Percentiles rank a stretch among this genome's conserved stretches.
These are phyloP conservation scores for Leptoteleia sp. DNA, from an alignment of 1,140 invertebrate genomes.

Conservation along the genomic window DNA sequence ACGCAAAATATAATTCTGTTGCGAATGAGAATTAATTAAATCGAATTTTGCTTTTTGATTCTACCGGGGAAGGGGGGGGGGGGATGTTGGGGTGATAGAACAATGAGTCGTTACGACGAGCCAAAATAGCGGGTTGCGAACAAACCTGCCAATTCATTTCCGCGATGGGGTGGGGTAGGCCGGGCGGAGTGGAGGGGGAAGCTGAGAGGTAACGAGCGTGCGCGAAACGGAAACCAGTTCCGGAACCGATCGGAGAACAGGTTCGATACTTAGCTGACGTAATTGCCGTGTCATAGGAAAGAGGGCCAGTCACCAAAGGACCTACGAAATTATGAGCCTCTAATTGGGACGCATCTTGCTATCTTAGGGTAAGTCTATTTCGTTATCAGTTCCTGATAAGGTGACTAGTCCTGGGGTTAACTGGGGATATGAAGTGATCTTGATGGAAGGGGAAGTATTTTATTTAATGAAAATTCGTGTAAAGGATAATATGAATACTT, in stretches of 20 bases:
- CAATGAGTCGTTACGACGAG: conserved; percentile 48
- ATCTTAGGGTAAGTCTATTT: too few species aligned
- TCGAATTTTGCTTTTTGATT: conserved; percentile 23
- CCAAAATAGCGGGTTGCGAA: conserved; percentile 47
- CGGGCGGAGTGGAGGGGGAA: conserved; percentile 39
- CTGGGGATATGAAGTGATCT: too few species aligned
- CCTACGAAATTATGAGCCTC: conserved; percentile 17
- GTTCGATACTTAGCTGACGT: conserved; percentile 50
- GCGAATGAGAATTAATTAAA: conserved; percentile 21
- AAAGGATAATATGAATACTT: too few species aligned
- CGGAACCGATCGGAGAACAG: conserved; percentile 58
- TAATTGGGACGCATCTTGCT: too few species aligned
- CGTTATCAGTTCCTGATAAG: too few species aligned
- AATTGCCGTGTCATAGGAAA: conserved; percentile 47
- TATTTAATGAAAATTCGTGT: too few species aligned
- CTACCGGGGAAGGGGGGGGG: too few species aligned
- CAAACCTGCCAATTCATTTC: conserved; percentile 57
- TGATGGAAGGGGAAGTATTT: too few species aligned
- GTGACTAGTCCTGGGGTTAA: too few species aligned
- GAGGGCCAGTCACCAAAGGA: conserved; percentile 20
- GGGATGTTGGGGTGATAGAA: too few species aligned
- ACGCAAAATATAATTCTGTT: conserved; percentile 1
- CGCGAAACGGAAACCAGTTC: conserved; percentile 62
- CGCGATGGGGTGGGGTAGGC: conserved; percentile 40
- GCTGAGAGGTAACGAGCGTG: conserved; percentile 54